phyloP scores from a whole-genome alignment of 2,888 invertebrate species.

The Chymomyza procnemis region DNA sequence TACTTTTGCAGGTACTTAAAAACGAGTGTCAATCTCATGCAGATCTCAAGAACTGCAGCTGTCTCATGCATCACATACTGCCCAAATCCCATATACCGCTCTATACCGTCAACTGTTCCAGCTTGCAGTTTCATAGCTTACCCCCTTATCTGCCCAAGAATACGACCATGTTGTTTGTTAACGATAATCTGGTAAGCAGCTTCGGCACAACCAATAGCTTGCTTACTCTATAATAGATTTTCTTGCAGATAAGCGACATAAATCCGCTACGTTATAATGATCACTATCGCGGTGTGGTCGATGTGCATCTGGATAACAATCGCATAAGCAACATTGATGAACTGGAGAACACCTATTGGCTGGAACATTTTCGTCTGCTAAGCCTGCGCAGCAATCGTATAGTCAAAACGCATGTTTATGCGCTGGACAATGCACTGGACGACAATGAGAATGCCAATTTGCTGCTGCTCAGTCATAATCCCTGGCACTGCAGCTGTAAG shows the following conservation, averaged over 20 bases:
- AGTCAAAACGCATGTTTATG: slow-evolving; percentile 89
- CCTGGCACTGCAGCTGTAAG: slow-evolving; percentile 90
- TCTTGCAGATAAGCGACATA: slow-evolving; percentile 82
- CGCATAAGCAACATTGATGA: slow-evolving; percentile 83
- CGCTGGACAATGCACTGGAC: slow-evolving; percentile 87
- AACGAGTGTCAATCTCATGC: slow-evolving; percentile 72
- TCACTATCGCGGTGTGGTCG: slow-evolving; percentile 84
- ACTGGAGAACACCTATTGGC: slow-evolving; percentile 88
- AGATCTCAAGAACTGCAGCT: slow-evolving; percentile 76
- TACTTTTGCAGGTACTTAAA: slow-evolving; percentile 57
- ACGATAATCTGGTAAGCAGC: slow-evolving; percentile 72
- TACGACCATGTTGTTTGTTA: slow-evolving; percentile 75
- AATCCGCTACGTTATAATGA: slow-evolving; percentile 85
- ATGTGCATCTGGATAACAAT: slow-evolving; percentile 89
- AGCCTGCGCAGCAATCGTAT: slow-evolving; percentile 87
- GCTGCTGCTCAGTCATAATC: slow-evolving; percentile 86
- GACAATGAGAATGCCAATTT: slow-evolving; percentile 85
- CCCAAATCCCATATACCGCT: slow-evolving; percentile 74
- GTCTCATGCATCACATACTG: slow-evolving; percentile 76
- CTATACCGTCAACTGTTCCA: slow-evolving; percentile 77
- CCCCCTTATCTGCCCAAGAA: slow-evolving; percentile 76
- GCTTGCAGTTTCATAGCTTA: slow-evolving; percentile 69
- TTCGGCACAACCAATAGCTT: not conserved
- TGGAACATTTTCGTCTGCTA: slow-evolving; percentile 87
- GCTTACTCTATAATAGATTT: not conserved